Evolutionary conservation across 2,113 vertebrate species (phyloP).

Genomic region (Mola mola): DNA sequence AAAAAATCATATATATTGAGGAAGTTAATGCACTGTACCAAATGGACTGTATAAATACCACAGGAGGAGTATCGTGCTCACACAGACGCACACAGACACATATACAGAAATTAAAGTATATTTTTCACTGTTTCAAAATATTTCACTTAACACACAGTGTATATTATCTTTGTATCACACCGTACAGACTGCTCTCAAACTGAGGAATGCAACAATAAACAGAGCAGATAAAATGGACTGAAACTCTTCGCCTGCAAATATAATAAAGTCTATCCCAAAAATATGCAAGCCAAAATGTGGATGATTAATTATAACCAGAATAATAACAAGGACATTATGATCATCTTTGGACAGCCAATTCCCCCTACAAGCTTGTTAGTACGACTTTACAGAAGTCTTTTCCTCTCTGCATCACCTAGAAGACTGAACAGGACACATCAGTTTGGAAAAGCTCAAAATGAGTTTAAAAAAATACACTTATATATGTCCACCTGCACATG

Average conservation of each 20-base stretch:
- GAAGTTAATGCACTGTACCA: constrained; percentile 92
- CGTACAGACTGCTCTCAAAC: constrained; percentile 26
- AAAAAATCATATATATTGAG: too few species aligned
- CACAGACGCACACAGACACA: constrained; percentile 42
- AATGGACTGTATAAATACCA: constrained; percentile 88
- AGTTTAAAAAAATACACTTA: constrained; percentile 19
- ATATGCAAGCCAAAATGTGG: constrained; percentile 48
- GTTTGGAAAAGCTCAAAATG: constrained; percentile 23
- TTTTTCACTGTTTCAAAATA: constrained; percentile 35
- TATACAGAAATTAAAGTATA: constrained; percentile 44
- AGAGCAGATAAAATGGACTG: constrained; percentile 35
- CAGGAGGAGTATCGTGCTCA: constrained; percentile 67
- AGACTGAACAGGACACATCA: constrained; percentile 19
- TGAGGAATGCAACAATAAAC: constrained; percentile 52
- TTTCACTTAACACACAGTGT: constrained; percentile 31
- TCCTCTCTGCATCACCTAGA: constrained; percentile 14
- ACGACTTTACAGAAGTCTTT: constrained; percentile 81
- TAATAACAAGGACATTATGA: constrained; percentile 43
- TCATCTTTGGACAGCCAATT: constrained; percentile 93
- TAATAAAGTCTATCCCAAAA: constrained; percentile 11
- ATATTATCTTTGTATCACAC: constrained; percentile 33
- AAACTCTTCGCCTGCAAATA: constrained; percentile 7
- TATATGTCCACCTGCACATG: constrained; percentile 43
- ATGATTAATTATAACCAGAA: constrained; percentile 56
- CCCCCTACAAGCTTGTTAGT: constrained; percentile 81